phyloP scores from a whole-genome alignment of 1,140 invertebrate species.

The Drosophila bipectinata region DNA sequence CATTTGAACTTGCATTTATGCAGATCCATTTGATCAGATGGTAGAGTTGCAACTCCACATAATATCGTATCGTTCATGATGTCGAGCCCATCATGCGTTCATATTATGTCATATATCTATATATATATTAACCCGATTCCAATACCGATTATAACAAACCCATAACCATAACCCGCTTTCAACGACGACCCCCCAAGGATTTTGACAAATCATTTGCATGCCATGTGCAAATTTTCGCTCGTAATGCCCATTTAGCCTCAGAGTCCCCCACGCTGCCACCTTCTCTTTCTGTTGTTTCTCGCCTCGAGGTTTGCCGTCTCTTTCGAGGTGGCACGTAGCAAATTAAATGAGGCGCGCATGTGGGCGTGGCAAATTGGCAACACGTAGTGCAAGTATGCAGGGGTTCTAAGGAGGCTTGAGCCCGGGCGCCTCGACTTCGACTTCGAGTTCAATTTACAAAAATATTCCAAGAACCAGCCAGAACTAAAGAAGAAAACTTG shows the following conservation, averaged over 20 bases:
- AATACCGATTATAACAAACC: constrained; percentile 2
- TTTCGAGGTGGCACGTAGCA: constrained; percentile 53
- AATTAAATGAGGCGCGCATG: constrained; percentile 68
- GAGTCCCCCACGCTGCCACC: too few relatives aligned
- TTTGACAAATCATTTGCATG: constrained; percentile 61
- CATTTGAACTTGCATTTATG: constrained; percentile 81
- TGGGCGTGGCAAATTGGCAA: constrained; percentile 66
- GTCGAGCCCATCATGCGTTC: constrained; percentile 76
- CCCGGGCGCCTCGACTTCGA: constrained; percentile 20
- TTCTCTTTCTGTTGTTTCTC: neutral
- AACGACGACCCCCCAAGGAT: neutral
- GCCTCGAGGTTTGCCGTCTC: constrained; percentile 11
- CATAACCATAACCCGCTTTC: neutral
- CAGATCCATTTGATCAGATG: constrained; percentile 82
- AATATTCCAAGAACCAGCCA: constrained; percentile 44
- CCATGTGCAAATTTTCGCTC: constrained; percentile 42
- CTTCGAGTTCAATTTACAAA: constrained; percentile 76
- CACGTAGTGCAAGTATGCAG: constrained; percentile 52
- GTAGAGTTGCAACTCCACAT: constrained; percentile 84
- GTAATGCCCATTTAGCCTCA: constrained; percentile 34
- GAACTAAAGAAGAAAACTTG: constrained; percentile 59
- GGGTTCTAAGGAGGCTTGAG: constrained; percentile 1
- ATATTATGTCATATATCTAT: constrained; percentile 72
- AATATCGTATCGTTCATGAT: constrained; percentile 80
- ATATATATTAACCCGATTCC: constrained; percentile 40